Base-by-base conservation (phyloP, 2,888 invertebrate species). In the Pyrrhia umbra region DNA sequence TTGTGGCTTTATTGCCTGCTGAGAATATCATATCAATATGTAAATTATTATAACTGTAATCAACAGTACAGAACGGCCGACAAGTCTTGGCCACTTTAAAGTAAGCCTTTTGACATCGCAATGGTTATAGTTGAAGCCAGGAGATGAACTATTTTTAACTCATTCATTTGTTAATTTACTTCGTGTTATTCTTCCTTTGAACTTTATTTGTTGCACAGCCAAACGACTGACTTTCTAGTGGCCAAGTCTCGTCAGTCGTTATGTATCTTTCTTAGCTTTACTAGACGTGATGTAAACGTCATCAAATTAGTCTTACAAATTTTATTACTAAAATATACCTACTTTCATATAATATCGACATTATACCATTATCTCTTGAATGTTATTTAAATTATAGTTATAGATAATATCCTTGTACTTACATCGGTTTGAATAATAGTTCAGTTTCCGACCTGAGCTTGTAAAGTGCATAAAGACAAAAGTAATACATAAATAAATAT, bases 401-500 rank as follows among this genome's bases (percentile, higher is more conserved):
- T 34, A 70, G 52, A 61, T 70, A 42, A 60, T 60, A n/a, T n/a
- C n/a, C n/a, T n/a, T n/a, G n/a, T n/a, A n/a, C 45, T 58, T 60
- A 23, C 51, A 27, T 23, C 59, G 63, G 42, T 61, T 52, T 60
- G 37, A 66, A 68, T 60, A 55, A 62, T 70, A 67, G 59, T 69
- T 70, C 20, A 54, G 52, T 63, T 74, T 54, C 47, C 62, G 20
- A 73, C 73, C 71, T 77, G 60, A 57, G 54, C 60, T 66, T 64
- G 67, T 70, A 68, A 73, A 68, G 59, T 75, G 85, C 86, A 86
- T 86, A 85, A 79, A 87, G 81, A 88, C 88, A 88, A 89, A 85
- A 90, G 84, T 84, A 84, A 89, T 89, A 74, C 61, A 76, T 78
- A 86, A 82, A 87, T 86, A 89, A 86, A 87, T 87, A 86, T 82